These are phyloP conservation scores for Perdita meconis DNA, from an alignment of 2,888 invertebrate species.

Conservation along the genomic window DNA sequence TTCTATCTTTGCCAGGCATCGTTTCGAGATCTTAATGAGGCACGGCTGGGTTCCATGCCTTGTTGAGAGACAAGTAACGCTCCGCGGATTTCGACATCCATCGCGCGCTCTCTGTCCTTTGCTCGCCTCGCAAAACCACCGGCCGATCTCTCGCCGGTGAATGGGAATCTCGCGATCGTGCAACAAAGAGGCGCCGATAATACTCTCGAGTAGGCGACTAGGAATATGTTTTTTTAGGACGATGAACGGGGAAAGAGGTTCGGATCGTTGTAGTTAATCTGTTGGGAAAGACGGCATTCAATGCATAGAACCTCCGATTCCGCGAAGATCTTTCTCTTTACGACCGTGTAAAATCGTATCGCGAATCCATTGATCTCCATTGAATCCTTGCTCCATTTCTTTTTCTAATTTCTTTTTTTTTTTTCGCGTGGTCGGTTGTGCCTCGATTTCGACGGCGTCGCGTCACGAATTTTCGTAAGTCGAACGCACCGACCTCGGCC, in stretches of 20 bases:
- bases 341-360: too few relatives aligned
- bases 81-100: constrained; percentile 68
- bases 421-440: too few relatives aligned
- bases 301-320: too few relatives aligned
- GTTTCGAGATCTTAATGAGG: constrained; percentile 67
- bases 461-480: constrained; percentile 17
- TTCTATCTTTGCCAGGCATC: constrained; percentile 66
- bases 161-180: constrained; percentile 70
- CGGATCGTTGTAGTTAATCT: constrained; percentile 24
- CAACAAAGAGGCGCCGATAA: constrained; percentile 71
- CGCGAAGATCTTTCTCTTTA: too few relatives aligned
- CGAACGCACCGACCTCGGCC: neutral
- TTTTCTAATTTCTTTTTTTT: too few relatives aligned
- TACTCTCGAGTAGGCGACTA: constrained; percentile 49
- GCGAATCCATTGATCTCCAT: too few relatives aligned
- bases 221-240: constrained; percentile 27
- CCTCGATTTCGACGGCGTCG: neutral
- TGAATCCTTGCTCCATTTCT: neutral
- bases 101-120: constrained; percentile 62
- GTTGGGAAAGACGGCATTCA: constrained; percentile 10
- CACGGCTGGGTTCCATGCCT: constrained; percentile 62
- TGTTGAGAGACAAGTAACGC: constrained; percentile 65
- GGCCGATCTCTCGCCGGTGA: constrained; percentile 65
- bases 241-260: constrained; percentile 22
- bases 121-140: constrained; percentile 66